Evolutionary conservation across 2,888 invertebrate genomes (phyloP), one percentile per base, ranked within the genome.

Genomic region (Brachyptera putata): DNA sequence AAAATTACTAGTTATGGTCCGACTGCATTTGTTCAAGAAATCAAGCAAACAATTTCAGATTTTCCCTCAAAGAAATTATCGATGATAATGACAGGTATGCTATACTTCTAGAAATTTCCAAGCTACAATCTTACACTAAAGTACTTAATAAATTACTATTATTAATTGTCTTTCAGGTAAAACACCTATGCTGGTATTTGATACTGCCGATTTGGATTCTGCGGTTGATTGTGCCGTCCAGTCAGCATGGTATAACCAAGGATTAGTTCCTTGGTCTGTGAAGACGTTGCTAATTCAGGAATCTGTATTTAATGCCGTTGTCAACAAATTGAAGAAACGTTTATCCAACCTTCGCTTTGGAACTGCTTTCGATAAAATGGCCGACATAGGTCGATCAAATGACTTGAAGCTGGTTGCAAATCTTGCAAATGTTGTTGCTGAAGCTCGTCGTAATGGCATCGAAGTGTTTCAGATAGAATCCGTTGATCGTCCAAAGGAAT

Each of bases 121-220:
- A n/a, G n/a, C n/a, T n/a, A n/a, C n/a, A n/a, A n/a, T n/a, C n/a
- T n/a, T n/a, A n/a, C n/a, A n/a, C n/a, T n/a, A n/a, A n/a, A n/a
- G n/a, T n/a, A n/a, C n/a, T n/a, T n/a, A n/a, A n/a, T n/a, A n/a
- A n/a, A n/a, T n/a, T n/a, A n/a, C n/a, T n/a, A 18, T 21, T 62
- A 7, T 21, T 18, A 25, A 53, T 34, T 26, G 77, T 65, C 68
- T 76, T 18, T 73, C 74, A 36, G 75, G 76, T 0, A 75, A 75
- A 64, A 75, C 74, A 46, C 75, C 79, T 1, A 74, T 79, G 64
- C 70, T 82, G 37, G 74, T 81, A 57, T 81, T 79, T 70, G 80
- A 81, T 61, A 72, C 74, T 48, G 77, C 79, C 9, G 83, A 83
- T 70, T 67, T 81, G 37, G 79, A 82, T 72, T 79, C 81, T 50